Percentiles rank a stretch among this genome's conserved stretches.
Evolutionary conservation across 2,797 vertebrate species (phyloP).

Genomic region (Mionectes olivaceus): DNA sequence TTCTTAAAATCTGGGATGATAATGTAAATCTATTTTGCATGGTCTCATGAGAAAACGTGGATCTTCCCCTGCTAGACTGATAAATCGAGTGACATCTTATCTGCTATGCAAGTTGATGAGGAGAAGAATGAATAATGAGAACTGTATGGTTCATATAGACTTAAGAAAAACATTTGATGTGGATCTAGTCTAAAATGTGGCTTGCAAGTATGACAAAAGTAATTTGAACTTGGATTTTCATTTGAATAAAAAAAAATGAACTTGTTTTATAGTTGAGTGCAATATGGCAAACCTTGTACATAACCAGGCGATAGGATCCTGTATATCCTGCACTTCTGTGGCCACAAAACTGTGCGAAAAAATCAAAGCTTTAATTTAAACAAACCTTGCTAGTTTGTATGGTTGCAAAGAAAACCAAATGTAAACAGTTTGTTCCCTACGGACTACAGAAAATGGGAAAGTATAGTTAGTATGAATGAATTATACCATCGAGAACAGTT

Average conservation of each 20-base stretch:
- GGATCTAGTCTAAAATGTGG: neutral
- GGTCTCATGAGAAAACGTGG: neutral
- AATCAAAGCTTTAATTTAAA: conserved; percentile 46
- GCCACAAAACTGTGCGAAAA: neutral
- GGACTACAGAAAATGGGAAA: neutral
- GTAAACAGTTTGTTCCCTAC: neutral
- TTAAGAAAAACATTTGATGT: neutral
- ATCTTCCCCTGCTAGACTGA: neutral
- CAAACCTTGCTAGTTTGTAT: conserved; percentile 16
- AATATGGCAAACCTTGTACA: neutral
- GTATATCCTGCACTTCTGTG: neutral
- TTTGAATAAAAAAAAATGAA: neutral
- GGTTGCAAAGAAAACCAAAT: conserved; percentile 31
- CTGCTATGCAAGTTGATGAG: neutral
- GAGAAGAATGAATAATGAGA: neutral
- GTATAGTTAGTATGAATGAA: neutral
- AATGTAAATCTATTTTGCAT: neutral
- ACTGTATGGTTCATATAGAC: neutral
- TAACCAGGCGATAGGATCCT: neutral
- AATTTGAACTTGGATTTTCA: neutral
- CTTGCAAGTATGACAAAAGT: neutral
- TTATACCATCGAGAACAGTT: neutral
- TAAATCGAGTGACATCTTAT: neutral
- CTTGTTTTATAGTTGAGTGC: neutral
- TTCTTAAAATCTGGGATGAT: neutral